These are phyloP conservation scores for Ptiloglossa arizonensis DNA, from an alignment of 1,140 invertebrate species.

Conservation along the genomic window DNA sequence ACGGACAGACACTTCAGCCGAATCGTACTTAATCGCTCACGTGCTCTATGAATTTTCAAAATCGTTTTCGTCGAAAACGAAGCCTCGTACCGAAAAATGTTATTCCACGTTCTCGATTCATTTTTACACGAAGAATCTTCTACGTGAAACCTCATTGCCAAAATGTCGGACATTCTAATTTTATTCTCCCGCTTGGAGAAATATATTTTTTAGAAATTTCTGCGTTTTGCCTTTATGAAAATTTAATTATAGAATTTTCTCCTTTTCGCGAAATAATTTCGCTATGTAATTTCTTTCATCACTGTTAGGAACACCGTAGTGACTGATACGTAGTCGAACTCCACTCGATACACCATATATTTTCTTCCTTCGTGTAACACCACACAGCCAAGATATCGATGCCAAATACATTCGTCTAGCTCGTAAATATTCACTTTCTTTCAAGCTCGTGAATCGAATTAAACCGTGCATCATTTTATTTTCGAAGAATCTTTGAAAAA, in stretches of 20 bases:
- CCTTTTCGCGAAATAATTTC: background rate
- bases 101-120: too few relatives aligned
- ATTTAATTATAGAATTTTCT: background rate
- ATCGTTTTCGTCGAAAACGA: too few relatives aligned
- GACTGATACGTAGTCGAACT: background rate
- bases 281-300: too few relatives aligned
- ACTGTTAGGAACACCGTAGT: too few relatives aligned
- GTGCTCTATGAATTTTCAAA: too few relatives aligned
- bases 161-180: background rate
- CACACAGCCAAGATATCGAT: background rate
- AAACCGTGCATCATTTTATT: background rate
- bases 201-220: background rate
- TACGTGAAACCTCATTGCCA: too few relatives aligned
- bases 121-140: too few relatives aligned
- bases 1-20: too few relatives aligned
- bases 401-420: background rate
- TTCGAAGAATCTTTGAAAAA: background rate
- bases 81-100: too few relatives aligned
- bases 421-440: background rate
- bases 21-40: too few relatives aligned
- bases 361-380: background rate
- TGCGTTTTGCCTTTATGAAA: background rate
- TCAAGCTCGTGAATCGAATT: background rate
- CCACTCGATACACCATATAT: background rate
- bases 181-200: background rate